Conservation (phyloP, 2,888 invertebrate genomes). For the Acronicta psi region DNA sequence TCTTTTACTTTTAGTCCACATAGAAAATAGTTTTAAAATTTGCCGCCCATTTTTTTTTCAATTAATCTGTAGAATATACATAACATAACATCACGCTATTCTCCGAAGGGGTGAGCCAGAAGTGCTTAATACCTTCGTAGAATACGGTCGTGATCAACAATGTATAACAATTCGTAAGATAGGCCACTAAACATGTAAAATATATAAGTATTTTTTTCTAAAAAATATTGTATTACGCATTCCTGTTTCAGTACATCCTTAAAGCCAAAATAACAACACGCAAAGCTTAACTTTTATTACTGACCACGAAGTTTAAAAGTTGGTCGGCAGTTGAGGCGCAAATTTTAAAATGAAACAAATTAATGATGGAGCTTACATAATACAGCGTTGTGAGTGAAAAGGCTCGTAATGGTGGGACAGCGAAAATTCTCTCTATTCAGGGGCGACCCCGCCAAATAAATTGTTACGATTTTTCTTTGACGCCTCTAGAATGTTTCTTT, state of each 20-base stretch:
- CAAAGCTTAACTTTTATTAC: conserved; percentile 46
- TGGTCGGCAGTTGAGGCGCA: conserved; percentile 42
- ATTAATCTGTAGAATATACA: too few species aligned
- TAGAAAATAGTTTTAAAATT: too few species aligned
- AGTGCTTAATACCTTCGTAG: too few species aligned
- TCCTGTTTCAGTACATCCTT: background rate
- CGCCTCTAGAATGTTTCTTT: conserved; percentile 79
- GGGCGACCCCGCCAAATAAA: conserved; percentile 77
- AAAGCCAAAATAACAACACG: conserved; percentile 18
- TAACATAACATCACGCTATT: too few species aligned
- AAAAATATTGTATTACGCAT: too few species aligned
- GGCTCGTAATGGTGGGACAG: conserved; percentile 72
- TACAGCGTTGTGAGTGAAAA: conserved; percentile 65
- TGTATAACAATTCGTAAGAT: too few species aligned
- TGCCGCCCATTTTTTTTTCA: too few species aligned
- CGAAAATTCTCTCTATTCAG: conserved; percentile 76
- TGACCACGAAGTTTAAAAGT: conserved; percentile 45
- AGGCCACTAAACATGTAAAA: too few species aligned
- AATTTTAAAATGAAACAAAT: conserved; percentile 65
- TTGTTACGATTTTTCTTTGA: conserved; percentile 86
- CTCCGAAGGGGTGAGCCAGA: too few species aligned
- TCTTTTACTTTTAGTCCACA: too few species aligned
- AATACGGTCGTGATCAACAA: too few species aligned
- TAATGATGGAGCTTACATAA: conserved; percentile 68
- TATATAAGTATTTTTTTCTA: too few species aligned